A percentile compares a stretch with the other conserved stretches of the same genome.
Evolutionary conservation across 1,140 invertebrate genomes (phyloP).

Genomic region (Planococcus citri): DNA sequence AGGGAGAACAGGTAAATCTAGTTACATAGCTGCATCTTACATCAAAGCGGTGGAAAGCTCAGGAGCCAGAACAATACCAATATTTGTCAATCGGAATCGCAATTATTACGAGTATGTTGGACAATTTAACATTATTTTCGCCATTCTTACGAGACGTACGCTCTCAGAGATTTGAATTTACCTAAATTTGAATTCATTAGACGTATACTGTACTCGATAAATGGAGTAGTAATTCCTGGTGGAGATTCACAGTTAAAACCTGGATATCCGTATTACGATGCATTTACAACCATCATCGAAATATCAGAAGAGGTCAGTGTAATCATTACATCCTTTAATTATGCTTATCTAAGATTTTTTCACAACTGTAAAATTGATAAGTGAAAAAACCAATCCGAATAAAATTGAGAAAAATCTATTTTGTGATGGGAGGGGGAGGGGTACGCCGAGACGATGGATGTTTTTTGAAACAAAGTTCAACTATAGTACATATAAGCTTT

Average conservation of each 20-base stretch:
- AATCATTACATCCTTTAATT: too few relatives aligned
- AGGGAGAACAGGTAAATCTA: background rate
- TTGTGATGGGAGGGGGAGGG: too few relatives aligned
- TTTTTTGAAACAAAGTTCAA: too few relatives aligned
- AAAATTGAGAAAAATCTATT: too few relatives aligned
- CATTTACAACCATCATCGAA: conserved; percentile 50
- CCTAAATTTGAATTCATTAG: conserved; percentile 19
- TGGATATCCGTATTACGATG: conserved; percentile 54
- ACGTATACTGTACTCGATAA: conserved; percentile 25
- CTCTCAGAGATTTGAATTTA: too few relatives aligned
- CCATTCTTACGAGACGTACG: background rate
- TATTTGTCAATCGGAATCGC: conserved; percentile 34
- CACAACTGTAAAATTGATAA: too few relatives aligned
- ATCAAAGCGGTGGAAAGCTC: conserved; percentile 71
- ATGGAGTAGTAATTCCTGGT: conserved; percentile 61
- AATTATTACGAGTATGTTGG: conserved; percentile 27
- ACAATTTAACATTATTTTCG: background rate
- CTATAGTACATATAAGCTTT: too few relatives aligned
- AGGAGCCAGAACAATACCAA: conserved; percentile 68
- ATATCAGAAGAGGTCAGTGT: conserved; percentile 28
- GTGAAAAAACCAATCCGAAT: too few relatives aligned
- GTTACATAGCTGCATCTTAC: conserved; percentile 63
- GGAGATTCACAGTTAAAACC: conserved; percentile 52
- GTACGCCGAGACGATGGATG: too few relatives aligned
- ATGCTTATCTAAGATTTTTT: too few relatives aligned